Percentiles rank a stretch among this genome's conserved stretches.
Evolutionary conservation across 2,888 invertebrate genomes (phyloP).

Genomic region (Eumerus sabulonum): DNA sequence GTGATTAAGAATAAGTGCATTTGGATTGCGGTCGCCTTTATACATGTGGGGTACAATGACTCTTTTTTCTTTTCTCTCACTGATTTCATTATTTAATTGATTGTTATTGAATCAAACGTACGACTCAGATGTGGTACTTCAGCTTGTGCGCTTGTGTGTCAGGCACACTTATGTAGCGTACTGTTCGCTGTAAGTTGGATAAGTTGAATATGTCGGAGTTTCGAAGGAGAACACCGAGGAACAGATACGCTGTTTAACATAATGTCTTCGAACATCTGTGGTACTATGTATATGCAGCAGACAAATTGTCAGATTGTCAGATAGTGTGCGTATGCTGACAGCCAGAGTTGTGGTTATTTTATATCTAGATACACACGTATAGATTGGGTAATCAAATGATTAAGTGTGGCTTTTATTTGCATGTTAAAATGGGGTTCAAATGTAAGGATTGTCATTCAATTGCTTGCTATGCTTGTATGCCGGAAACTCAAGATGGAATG

Average conservation of each 20-base stretch:
- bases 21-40: constrained; percentile 50
- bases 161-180: constrained; percentile 22
- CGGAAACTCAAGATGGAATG: no score
- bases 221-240: constrained; percentile 23
- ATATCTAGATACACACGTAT: constrained; percentile 10
- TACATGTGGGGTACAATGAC: constrained; percentile 46
- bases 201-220: constrained; percentile 7
- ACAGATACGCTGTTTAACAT: constrained; percentile 46
- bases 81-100: constrained; percentile 62
- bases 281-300: constrained; percentile 20
- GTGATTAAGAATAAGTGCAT: no score
- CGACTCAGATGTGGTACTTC: constrained; percentile 16
- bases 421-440: constrained; percentile 36
- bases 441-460: constrained; percentile 29
- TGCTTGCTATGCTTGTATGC: constrained; percentile 5
- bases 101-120: constrained; percentile 61
- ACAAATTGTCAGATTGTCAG: neutral
- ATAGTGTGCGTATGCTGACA: constrained; percentile 3
- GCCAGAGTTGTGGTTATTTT: constrained; percentile 36
- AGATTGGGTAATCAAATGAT: constrained; percentile 57
- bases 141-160: constrained; percentile 3
- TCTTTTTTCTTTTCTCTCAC: constrained; percentile 27
- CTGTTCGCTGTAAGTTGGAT: constrained; percentile 15
- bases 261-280: constrained; percentile 55
- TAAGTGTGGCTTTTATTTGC: constrained; percentile 45